Evolutionary conservation across 2,888 invertebrate genomes (phyloP), one percentile per base, ranked within the genome.

Genomic region (Drosophila testacea): DNA sequence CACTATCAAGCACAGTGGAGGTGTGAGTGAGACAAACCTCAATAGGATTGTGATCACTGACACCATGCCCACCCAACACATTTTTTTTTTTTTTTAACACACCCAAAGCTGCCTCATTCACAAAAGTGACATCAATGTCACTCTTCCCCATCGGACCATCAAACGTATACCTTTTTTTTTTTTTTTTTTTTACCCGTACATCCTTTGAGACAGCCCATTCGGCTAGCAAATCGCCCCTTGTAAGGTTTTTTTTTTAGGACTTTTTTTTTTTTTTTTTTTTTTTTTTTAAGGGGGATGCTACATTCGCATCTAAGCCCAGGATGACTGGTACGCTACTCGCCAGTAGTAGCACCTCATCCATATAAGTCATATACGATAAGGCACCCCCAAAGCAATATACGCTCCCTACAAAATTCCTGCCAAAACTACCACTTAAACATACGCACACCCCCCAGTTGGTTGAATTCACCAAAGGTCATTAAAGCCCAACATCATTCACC

Each of bases 331-430:
- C 34, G 41, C 47, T 55, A 55, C 62, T 55, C n/a, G 27, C 57
- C 36, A 66, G 61, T 41, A 51, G 51, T 51, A 51, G 44, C 61
- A 54, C 39, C 38, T 62, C 52, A 52, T 52, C 38, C 51, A 61
- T 3, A 11, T 55, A 55, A 16, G 42, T 16, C 6, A 50, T 42
- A 39, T 50, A 56, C 28, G 64, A 4, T 51, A 44, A 10, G 39
- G 46, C 2, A 52, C 51, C 22, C 34, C 54, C 36, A 36, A 54
- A 41, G 9, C 30, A 6, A 3, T 52, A 65, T 16, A 52, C 11
- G 13, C 51, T 57, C 0, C 2, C 52, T 2, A 54, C 52, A 47
- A 36, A 52, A 1, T 51, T 0, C 4, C 22, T 57, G 2, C 57
- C 44, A 50, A 60, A 60, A 30, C 6, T 34, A 2, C 52, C 65